A percentile compares a stretch with the other conserved stretches of the same genome.
These are phyloP conservation scores for Lytechinus variegatus DNA, from an alignment of 35 echinoderm and acorn worm species.

Conservation along the genomic window DNA sequence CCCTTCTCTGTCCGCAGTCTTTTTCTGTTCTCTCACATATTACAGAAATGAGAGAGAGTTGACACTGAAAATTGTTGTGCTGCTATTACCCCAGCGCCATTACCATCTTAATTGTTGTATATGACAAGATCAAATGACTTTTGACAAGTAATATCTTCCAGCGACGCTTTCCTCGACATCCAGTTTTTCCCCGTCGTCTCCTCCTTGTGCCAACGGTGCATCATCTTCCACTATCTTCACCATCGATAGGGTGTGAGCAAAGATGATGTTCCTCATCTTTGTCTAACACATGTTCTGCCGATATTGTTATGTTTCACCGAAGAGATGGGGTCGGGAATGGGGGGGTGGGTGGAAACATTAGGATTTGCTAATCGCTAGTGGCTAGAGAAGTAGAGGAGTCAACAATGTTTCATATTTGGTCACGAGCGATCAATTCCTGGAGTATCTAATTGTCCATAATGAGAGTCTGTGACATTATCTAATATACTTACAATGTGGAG, in stretches of 20 bases:
- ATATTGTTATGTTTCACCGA: not conserved
- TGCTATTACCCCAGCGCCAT: conserved; percentile 47
- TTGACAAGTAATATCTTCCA: conserved; percentile 46
- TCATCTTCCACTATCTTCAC: not conserved
- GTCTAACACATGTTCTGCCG: not conserved
- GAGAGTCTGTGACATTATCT: conserved; percentile 29
- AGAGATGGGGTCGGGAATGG: not conserved
- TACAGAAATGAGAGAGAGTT: not conserved
- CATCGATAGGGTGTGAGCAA: not conserved
- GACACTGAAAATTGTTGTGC: conserved; percentile 30
- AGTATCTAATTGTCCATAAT: conserved; percentile 44
- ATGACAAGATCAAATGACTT: conserved; percentile 42
- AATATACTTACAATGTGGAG: not conserved
- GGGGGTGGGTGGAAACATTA: not conserved
- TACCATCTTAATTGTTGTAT: conserved; percentile 51
- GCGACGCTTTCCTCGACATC: conserved; percentile 27
- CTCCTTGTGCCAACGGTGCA: not conserved
- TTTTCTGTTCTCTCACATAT: not conserved
- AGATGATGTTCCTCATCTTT: not conserved
- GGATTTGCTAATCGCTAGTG: conserved; percentile 25
- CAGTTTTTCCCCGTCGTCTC: not conserved
- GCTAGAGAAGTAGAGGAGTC: conserved; percentile 6
- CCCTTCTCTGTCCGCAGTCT: not conserved
- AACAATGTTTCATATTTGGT: conserved; percentile 38
- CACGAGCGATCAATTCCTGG: conserved; percentile 23